Evolutionary conservation across 2,797 vertebrate genomes (phyloP).

Genomic region (Danio kyathit): DNA sequence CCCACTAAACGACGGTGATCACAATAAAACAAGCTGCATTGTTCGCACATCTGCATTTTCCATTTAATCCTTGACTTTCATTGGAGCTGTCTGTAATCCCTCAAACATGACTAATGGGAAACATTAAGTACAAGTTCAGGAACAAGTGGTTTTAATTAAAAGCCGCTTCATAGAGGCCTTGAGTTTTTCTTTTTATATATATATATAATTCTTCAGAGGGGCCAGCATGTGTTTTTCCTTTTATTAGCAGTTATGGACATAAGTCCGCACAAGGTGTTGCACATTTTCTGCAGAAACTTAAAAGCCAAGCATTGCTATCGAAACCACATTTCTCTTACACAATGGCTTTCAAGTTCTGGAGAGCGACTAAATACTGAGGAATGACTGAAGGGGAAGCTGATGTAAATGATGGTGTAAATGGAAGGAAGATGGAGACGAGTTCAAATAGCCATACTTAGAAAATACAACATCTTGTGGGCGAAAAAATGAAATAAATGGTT

Average conservation of each 20-base stretch:
- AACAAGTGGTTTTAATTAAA: slow-evolving; percentile 84
- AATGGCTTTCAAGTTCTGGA: slow-evolving; percentile 32
- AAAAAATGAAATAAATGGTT: slow-evolving; percentile 61
- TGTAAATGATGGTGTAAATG: slow-evolving; percentile 22
- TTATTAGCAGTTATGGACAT: slow-evolving; percentile 67
- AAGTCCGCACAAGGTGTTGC: slow-evolving; percentile 56
- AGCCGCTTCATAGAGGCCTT: slow-evolving; percentile 70
- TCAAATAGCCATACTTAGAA: slow-evolving; percentile 58
- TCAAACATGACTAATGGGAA: slow-evolving; percentile 95
- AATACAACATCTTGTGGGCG: slow-evolving; percentile 65
- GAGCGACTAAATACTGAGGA: slow-evolving; percentile 34
- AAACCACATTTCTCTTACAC: slow-evolving; percentile 55
- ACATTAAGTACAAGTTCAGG: slow-evolving; percentile 81
- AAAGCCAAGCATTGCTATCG: slow-evolving; percentile 34
- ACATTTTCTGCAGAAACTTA: slow-evolving; percentile 60
- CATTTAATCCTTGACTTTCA: slow-evolving; percentile 86
- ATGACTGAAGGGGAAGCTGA: slow-evolving; percentile 39
- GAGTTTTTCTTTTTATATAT: slow-evolving; percentile 53
- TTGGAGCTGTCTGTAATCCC: slow-evolving; percentile 88
- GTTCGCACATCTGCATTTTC: slow-evolving; percentile 89
- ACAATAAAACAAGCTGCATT: slow-evolving; percentile 78
- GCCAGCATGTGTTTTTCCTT: slow-evolving; percentile 65
- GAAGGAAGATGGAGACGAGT: slow-evolving; percentile 56
- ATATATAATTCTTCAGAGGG: slow-evolving; percentile 67
- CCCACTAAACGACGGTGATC: slow-evolving; percentile 73